A percentile compares a stretch with the other conserved stretches of the same genome.
phyloP scores from a whole-genome alignment of 2,113 vertebrate genomes.

The Nothocercus nigrocapillus region DNA sequence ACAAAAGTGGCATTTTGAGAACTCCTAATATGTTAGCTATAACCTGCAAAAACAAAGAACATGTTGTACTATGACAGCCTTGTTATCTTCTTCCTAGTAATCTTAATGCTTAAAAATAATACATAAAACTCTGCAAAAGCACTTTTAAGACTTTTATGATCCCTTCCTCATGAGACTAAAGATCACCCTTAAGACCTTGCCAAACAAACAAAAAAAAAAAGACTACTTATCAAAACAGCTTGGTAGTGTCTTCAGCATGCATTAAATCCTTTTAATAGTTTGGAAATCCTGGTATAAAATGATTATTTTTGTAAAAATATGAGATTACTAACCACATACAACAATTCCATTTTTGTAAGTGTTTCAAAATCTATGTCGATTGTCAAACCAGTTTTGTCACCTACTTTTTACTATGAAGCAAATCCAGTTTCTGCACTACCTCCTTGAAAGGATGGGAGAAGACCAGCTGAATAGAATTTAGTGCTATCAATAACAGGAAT shows the following conservation, averaged over 20 bases:
- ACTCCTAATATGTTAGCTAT: conserved; percentile 77
- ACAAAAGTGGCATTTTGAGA: conserved; percentile 75
- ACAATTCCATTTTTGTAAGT: background rate
- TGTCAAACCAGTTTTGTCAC: conserved; percentile 18
- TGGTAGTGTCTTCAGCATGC: conserved; percentile 39
- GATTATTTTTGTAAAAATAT: conserved; percentile 49
- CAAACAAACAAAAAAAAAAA: conserved; percentile 73
- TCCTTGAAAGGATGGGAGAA: background rate
- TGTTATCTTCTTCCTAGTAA: conserved; percentile 71
- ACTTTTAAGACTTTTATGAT: conserved; percentile 67
- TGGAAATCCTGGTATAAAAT: conserved; percentile 47
- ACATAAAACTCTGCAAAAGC: conserved; percentile 64
- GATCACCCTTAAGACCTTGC: conserved; percentile 66
- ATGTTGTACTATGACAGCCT: conserved; percentile 71
- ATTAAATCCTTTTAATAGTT: conserved; percentile 54
- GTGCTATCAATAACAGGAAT: background rate
- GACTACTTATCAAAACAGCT: conserved; percentile 52
- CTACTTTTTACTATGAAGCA: conserved; percentile 12
- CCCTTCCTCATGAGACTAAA: conserved; percentile 54
- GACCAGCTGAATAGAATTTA: background rate
- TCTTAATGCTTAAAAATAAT: conserved; percentile 65
- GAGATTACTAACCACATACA: conserved; percentile 28
- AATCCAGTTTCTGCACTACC: conserved; percentile 13
- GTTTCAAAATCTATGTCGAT: background rate
- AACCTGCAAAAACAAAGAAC: conserved; percentile 79